These are phyloP conservation scores for Lacerta bilineata DNA, from an alignment of 2,797 vertebrate genomes.

Conservation along the genomic window DNA sequence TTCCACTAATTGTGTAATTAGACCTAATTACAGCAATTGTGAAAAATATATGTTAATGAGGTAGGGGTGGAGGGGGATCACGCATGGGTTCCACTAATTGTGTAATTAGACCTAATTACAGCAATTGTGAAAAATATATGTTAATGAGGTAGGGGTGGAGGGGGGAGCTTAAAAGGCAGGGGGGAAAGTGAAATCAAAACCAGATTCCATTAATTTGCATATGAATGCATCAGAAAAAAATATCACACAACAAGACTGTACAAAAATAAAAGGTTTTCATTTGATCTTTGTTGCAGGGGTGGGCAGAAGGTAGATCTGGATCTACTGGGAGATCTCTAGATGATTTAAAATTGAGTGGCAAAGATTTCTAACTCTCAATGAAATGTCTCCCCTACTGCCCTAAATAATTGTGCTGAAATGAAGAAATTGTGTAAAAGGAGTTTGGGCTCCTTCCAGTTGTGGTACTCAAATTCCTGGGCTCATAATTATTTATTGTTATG, in stretches of 20 bases:
- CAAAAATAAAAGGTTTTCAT: not conserved
- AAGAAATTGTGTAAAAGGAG: not conserved
- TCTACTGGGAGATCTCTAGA: not conserved
- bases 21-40: constrained; percentile 77
- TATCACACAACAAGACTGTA: not conserved
- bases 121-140: constrained; percentile 76
- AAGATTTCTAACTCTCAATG: not conserved
- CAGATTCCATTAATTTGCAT: constrained; percentile 18
- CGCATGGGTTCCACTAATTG: constrained; percentile 75
- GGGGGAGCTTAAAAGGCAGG: constrained; percentile 43
- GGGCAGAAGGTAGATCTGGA: not conserved
- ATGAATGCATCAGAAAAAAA: not conserved
- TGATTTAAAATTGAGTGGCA: not conserved
- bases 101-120: constrained; percentile 78
- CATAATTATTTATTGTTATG: too few species aligned
- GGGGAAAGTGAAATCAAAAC: constrained; percentile 38
- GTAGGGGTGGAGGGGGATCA: too few species aligned
- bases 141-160: constrained; percentile 67
- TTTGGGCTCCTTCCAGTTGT: not conserved
- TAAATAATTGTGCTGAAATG: not conserved
- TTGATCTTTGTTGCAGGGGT: not conserved
- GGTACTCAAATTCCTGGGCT: not conserved
- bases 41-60: constrained; percentile 75
- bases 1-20: constrained; percentile 80
- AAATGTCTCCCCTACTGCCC: not conserved